A percentile compares a stretch with the other conserved stretches of the same genome.
phyloP scores from a whole-genome alignment of 2,797 vertebrate genomes.

The Enteromius unitaeniatus region DNA sequence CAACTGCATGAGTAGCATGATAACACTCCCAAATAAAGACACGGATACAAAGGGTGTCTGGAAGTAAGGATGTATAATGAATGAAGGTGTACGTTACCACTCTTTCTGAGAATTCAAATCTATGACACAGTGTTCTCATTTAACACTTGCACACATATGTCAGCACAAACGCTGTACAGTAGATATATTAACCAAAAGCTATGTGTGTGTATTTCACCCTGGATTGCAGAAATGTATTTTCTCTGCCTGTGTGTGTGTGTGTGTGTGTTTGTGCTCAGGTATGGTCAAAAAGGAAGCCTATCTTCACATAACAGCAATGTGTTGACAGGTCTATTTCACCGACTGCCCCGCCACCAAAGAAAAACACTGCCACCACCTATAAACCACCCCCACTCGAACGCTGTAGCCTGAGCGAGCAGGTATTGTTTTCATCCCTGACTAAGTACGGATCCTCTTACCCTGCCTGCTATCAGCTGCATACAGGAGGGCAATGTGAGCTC shows the following conservation, averaged over 20 bases:
- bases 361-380: background rate
- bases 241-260: background rate
- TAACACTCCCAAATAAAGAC: conserved; percentile 13
- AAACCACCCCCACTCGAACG: background rate
- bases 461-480: conserved; percentile 57
- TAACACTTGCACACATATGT: background rate
- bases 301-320: conserved; percentile 38
- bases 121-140: conserved; percentile 1
- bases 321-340: conserved; percentile 50
- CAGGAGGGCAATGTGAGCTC: conserved; percentile 47
- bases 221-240: background rate
- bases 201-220: background rate
- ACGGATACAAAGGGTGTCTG: conserved; percentile 4
- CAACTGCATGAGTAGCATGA: background rate
- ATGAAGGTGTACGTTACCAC: conserved; percentile 27
- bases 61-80: conserved; percentile 29
- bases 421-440: conserved; percentile 74
- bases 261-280: conserved; percentile 24
- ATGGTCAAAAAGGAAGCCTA: conserved; percentile 27
- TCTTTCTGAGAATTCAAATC: conserved; percentile 20
- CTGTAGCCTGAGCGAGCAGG: conserved; percentile 69
- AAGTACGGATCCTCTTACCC: conserved; percentile 72
- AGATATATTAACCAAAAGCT: background rate
- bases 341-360: conserved; percentile 4
- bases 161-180: background rate